phyloP scores from a whole-genome alignment of 2,888 invertebrate species.

The Meloe dianella region DNA sequence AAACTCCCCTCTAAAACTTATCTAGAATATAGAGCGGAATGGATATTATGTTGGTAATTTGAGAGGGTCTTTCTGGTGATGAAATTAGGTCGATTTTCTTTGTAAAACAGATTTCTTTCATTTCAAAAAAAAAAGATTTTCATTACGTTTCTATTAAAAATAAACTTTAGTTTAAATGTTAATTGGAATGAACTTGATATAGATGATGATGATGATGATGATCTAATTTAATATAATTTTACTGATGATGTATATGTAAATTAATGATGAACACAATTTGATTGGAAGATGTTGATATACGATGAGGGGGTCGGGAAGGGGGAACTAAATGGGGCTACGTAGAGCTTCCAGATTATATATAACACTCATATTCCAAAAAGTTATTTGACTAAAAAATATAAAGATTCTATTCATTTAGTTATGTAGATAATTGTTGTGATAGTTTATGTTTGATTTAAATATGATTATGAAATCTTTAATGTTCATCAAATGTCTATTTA shows the following conservation, averaged over 20 bases:
- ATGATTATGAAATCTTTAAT: no score
- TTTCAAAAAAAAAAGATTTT: not conserved
- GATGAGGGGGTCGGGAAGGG: not conserved
- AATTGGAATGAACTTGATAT: slow-evolving; percentile 9
- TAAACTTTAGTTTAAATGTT: not conserved
- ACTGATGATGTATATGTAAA: slow-evolving; percentile 6
- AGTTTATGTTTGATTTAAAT: no score
- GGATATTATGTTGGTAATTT: not conserved
- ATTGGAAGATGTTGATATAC: not conserved
- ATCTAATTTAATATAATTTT: slow-evolving; percentile 9
- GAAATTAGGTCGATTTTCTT: not conserved
- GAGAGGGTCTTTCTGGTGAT: not conserved
- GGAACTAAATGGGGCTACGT: not conserved
- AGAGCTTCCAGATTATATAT: not conserved
- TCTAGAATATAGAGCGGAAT: not conserved
- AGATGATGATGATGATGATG: slow-evolving; percentile 3
- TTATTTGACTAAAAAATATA: not conserved
- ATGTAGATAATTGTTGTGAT: not conserved
- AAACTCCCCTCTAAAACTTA: not conserved
- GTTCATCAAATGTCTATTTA: no score
- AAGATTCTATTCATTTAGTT: no score
- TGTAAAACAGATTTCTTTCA: not conserved
- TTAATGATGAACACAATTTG: slow-evolving; percentile 9
- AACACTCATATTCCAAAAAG: not conserved
- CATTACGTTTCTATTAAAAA: not conserved